Evolutionary conservation across 1,140 invertebrate genomes (phyloP), one percentile per base, ranked within the genome.

Genomic region (Heliconius congener): DNA sequence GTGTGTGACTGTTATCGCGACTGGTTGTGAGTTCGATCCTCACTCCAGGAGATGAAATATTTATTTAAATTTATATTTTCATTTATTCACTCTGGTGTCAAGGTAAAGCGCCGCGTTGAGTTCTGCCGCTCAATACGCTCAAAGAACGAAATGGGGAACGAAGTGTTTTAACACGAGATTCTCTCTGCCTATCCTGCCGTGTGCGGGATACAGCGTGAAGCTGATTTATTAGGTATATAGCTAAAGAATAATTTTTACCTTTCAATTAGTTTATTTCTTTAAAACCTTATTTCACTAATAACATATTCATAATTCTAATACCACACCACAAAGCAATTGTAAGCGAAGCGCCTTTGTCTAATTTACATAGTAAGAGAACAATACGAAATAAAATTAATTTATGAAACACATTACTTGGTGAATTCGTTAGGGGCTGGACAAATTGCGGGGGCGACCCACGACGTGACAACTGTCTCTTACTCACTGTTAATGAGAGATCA

Each of bases 401-500:
- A 87, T 86, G 86, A 87, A 87, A 89, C 88, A 87, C 85, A 88
- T 90, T 86, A 88, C 81, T 88, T 82, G 77, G 84, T 57, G 85
- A 88, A 91, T 87, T 90, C 82, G 90, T 89, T 91, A 87, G 85
- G 86, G 86, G 82, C 34, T 81, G 83, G 84, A 91, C 87, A 92
- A 90, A 88, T 90, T 89, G 86, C 82, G 81, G 83, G 85, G 81
- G 79, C 80, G 82, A 73, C 81, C 85, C 80, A 83, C 86, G 87
- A 88, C 86, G 89, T 90, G 89, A 90, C 90, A 88, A 88, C 87
- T 87, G 85, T 84, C 86, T 84, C 84, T 90, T 88, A 88, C 85
- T 86, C 86, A 87, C 86, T 84, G 85, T 87, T 90, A 91, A 90
- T 90, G 90, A 90, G 88, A 86, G 87, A 86, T 89, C 90, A 86